Evolutionary conservation across 2,113 vertebrate genomes (phyloP).

Genomic region (Tragelaphus scriptus): DNA sequence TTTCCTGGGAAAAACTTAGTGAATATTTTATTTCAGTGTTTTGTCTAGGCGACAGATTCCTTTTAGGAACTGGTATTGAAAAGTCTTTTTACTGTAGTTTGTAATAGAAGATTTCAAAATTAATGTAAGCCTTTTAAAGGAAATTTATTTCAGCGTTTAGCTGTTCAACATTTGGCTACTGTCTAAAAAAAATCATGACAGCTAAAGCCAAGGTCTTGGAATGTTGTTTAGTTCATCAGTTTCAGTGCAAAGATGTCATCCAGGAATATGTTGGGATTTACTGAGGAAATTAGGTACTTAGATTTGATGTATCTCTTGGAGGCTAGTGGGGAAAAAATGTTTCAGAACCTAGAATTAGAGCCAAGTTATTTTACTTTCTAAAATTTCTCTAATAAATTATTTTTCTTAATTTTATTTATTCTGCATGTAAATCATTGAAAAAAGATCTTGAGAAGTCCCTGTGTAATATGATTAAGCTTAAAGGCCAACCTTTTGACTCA

Average conservation of each 20-base stretch:
- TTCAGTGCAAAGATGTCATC: background rate
- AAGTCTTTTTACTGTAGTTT: background rate
- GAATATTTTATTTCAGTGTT: background rate
- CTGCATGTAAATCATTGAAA: background rate
- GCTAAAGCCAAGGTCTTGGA: background rate
- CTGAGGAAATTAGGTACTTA: background rate
- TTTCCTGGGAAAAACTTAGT: background rate
- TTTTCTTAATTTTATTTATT: constrained; percentile 69
- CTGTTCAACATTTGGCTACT: background rate
- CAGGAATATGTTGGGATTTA: background rate
- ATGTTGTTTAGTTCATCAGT: background rate
- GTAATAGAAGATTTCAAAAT: background rate
- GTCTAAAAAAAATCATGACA: background rate
- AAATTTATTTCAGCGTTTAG: background rate
- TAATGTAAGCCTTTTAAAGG: background rate
- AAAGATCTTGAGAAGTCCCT: constrained; percentile 47
- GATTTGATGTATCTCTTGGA: constrained; percentile 28
- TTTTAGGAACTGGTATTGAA: background rate
- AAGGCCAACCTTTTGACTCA: constrained; percentile 46
- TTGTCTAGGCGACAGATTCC: background rate
- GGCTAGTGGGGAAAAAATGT: background rate
- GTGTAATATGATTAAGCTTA: background rate
- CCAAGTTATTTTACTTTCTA: constrained; percentile 59
- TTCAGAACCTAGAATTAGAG: background rate
- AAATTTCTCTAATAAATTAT: constrained; percentile 56